Evolutionary conservation across 37 sponge, comb jelly and placozoan species (phyloP).

Genomic region (Spongilla lacustris): DNA sequence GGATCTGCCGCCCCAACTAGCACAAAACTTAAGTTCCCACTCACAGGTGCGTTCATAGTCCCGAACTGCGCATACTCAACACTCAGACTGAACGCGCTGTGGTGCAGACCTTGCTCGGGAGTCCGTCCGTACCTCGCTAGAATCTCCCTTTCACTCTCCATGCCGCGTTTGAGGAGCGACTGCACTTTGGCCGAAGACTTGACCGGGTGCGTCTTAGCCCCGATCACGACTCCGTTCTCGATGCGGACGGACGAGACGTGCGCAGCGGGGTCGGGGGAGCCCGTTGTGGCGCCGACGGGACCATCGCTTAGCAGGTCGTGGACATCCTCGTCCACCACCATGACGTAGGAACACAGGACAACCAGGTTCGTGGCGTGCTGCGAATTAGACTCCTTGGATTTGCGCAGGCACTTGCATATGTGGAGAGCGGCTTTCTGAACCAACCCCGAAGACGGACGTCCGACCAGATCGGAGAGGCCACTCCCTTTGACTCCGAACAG

Average conservation of each 20-base stretch:
- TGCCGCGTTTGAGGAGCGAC: conserved; percentile 29
- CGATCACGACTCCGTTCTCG: neutral
- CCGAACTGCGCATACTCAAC: conserved; percentile 81
- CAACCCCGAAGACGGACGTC: neutral
- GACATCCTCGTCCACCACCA: conserved; percentile 49
- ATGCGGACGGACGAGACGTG: conserved; percentile 1
- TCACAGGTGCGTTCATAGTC: conserved; percentile 68
- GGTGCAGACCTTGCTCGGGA: conserved; percentile 2
- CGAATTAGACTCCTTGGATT: conserved; percentile 23
- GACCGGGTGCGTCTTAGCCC: conserved; percentile 14
- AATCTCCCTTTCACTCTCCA: conserved; percentile 19
- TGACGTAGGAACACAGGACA: conserved; percentile 55
- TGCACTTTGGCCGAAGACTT: conserved; percentile 18
- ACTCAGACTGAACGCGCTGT: conserved; percentile 58
- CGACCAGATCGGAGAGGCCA: neutral
- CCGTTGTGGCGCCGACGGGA: neutral
- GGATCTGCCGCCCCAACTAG: conserved; percentile 19
- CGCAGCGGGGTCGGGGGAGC: neutral
- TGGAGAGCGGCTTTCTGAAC: conserved; percentile 58
- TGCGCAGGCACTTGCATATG: conserved; percentile 63
- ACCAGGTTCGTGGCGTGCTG: conserved; percentile 47
- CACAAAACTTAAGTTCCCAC: conserved; percentile 72
- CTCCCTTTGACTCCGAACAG: conserved; percentile 20
- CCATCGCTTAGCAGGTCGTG: conserved; percentile 50
- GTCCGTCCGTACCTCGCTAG: neutral